Evolutionary conservation across 2,888 invertebrate species (phyloP).

Genomic region (Rhodophaea formosa): DNA sequence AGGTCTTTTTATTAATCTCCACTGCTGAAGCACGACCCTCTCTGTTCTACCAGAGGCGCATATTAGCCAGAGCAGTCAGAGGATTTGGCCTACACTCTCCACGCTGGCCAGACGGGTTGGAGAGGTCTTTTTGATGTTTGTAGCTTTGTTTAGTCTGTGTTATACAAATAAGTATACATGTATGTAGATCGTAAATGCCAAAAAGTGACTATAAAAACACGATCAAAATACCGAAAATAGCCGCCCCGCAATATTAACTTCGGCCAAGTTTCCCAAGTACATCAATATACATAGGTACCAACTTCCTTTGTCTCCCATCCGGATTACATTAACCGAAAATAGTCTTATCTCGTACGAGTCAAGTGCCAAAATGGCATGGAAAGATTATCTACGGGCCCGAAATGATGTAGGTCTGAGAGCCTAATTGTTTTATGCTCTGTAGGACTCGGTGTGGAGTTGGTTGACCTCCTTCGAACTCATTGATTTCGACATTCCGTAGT

Average conservation of each 20-base stretch:
- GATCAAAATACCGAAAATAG: not conserved
- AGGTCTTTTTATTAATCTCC: no score
- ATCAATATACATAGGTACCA: not conserved
- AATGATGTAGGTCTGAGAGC: conserved; percentile 14
- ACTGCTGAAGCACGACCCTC: no score
- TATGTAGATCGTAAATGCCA: no score
- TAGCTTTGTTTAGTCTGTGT: no score
- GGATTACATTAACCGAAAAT: not conserved
- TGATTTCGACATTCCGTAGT: conserved; percentile 13
- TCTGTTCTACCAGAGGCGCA: no score
- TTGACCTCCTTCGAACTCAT: conserved; percentile 9
- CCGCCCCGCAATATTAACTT: not conserved
- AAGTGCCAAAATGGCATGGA: conserved; percentile 10
- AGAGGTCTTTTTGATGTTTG: no score
- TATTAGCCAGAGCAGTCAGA: no score
- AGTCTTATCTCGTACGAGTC: conserved; percentile 3
- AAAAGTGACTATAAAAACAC: not conserved
- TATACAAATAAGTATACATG: no score
- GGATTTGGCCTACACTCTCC: no score
- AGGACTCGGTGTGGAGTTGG: conserved; percentile 11
- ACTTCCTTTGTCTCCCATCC: conserved; percentile 6
- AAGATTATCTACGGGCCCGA: not conserved
- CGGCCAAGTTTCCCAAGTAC: conserved; percentile 1
- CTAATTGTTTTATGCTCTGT: conserved; percentile 24
- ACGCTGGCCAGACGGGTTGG: no score